A percentile compares a stretch with the other conserved stretches of the same genome.
These are phyloP conservation scores for Pavo muticus DNA, from an alignment of 2,113 vertebrate genomes.

Conservation along the genomic window DNA sequence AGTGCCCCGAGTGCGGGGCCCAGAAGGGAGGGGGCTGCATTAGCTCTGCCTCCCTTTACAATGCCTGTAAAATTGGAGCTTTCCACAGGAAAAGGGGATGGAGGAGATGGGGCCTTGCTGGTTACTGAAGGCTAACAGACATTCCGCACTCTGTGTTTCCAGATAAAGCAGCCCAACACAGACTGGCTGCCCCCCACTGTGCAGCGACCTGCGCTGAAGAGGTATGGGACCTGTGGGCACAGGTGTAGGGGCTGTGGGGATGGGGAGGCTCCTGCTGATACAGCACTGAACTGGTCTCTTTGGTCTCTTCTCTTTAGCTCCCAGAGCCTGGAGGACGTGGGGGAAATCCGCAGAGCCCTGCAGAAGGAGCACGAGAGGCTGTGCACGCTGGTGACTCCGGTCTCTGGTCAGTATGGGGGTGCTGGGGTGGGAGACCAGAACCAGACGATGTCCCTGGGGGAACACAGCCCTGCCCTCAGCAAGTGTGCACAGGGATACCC, in stretches of 20 bases:
- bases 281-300: neutral
- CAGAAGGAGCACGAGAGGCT: constrained; percentile 86
- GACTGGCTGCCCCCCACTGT: constrained; percentile 86
- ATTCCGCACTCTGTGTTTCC: constrained; percentile 39
- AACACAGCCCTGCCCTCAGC: neutral
- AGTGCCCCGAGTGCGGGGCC: neutral
- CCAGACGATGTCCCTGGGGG: rapidly evolving
- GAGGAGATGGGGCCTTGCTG: neutral
- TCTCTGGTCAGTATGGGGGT: constrained; percentile 81
- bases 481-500: neutral
- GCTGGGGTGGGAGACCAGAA: neutral
- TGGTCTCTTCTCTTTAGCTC: constrained; percentile 76
- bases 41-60: neutral
- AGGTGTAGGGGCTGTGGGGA: neutral
- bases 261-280: rapidly evolving
- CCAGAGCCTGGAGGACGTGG: constrained; percentile 88
- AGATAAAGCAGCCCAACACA: constrained; percentile 89
- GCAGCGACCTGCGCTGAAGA: constrained; percentile 86
- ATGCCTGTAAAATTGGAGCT: neutral
- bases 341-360: constrained; percentile 81
- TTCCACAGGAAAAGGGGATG: neutral
- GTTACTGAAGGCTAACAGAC: neutral
- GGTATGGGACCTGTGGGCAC: constrained; percentile 66
- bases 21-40: neutral
- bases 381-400: constrained; percentile 79